phyloP scores from a whole-genome alignment of 2,797 vertebrate species.

The Rhynchotus rufescens region DNA sequence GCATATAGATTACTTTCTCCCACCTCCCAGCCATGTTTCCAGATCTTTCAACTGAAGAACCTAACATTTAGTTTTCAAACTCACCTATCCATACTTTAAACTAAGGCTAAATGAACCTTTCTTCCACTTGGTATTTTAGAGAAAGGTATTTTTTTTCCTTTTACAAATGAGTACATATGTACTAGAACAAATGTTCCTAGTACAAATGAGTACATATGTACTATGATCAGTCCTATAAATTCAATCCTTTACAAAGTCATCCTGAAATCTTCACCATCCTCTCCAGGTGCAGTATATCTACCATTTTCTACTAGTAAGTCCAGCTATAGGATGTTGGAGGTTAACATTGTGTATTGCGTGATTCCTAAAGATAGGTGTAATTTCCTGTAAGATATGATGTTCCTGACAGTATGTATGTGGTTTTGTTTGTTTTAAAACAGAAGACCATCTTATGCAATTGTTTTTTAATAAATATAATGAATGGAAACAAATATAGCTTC shows the following conservation, averaged over 20 bases:
- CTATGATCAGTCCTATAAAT: not conserved
- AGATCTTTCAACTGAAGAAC: not conserved
- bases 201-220: not conserved
- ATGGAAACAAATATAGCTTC: not conserved
- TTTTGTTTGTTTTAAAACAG: constrained; percentile 31
- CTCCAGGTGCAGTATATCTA: not conserved
- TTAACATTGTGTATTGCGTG: not conserved
- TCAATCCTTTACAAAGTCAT: not conserved
- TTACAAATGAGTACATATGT: not conserved
- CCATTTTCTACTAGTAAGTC: not conserved
- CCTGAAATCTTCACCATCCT: not conserved
- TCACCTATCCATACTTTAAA: not conserved
- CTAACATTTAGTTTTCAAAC: not conserved
- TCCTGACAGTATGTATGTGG: not conserved
- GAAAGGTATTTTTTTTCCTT: not conserved
- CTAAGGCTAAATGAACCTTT: not conserved
- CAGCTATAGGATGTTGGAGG: not conserved
- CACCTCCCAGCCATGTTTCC: not conserved
- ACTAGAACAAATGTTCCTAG: no score
- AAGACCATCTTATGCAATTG: constrained; percentile 30
- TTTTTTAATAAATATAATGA: not conserved
- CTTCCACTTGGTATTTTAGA: not conserved
- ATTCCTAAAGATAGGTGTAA: constrained; percentile 19
- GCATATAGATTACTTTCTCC: not conserved
- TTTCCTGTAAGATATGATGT: constrained; percentile 35